Evolutionary conservation across 1,140 invertebrate genomes (phyloP), one percentile per base, ranked within the genome.

Genomic region (Drosophila mauritiana): DNA sequence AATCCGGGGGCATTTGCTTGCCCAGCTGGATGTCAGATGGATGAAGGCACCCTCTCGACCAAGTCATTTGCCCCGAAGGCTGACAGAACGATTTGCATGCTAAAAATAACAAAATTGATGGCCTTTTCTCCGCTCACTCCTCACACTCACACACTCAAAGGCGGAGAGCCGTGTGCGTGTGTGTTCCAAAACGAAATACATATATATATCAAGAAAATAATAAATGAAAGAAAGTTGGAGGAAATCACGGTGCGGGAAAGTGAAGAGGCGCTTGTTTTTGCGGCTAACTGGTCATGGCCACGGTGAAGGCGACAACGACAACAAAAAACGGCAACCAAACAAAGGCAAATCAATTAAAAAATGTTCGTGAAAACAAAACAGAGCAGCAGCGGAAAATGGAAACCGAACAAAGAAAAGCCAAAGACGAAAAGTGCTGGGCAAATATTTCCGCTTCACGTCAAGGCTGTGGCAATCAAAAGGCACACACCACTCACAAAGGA

Each of bases 101-200:
- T 88, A 88, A 88, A 88, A 88, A 88, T 88, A 88, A 89, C 79
- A 62, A 73, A 86, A 86, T 86, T 89, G 75, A 84, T 89, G 76
- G 83, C 84, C 64, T 82, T 80, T 82, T 15, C 46, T 15, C 39
- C 49, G 36, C 42, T 25, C 64, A 13, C 55, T 34, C 22, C 25
- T 40, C 49, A 43, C 54, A 42, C 46, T 15, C 43, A 15, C 13
- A 27, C 42, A 20, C 42, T 17, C 17, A 22, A 12, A 48, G 8
- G 2, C 31, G 31, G 31, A 31, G 7, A 31, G 8, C 13, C 48
- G 48, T 34, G 55, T 83, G 70, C 51, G 76, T 80, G 81, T 85
- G 77, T 65, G 73, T 49, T 34, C 27, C 59, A 68, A 37, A 80
- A 54, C 49, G 43, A n/a, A 61, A 17, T 17, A 17, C 17, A 17